Evolutionary conservation across 2,113 vertebrate genomes (phyloP), one percentile per base, ranked within the genome.

Genomic region (Chitala chitala): DNA sequence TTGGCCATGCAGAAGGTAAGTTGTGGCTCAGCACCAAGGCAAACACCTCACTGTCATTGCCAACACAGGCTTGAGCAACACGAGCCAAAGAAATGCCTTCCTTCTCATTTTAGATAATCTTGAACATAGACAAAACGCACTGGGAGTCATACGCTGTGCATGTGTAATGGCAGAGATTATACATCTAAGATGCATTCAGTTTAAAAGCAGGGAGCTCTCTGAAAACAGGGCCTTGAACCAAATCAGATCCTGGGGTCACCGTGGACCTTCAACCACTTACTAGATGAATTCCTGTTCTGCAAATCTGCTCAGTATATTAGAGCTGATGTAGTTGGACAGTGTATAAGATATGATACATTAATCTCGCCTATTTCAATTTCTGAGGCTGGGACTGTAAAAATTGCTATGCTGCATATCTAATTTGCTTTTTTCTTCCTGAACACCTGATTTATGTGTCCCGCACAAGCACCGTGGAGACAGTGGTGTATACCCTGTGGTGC

Each of bases 361-460:
- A 94, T 93, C 90, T 93, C 90, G 88, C 89, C 92, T 92, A 91
- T 94, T 94, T 95, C 92, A 92, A 93, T 94, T 92, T 91, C 89
- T 86, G 89, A 89, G 88, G 87, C 87, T 91, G 85, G 87, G 90
- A 92, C 91, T 94, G 92, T 95, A 96, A 96, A 66, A 97, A 93
- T 92, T 86, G 90, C 88, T 93, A 91, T 89, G 91, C 92, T 93
- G 92, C 93, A 94, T 94, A 94, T 94, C 92, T 95, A 94, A 95
- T 97, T 95, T 92, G 90, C 91, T 86, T 92, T 90, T 90, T 90
- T 80, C 71, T 50, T 69, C 55, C 54, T 92, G 92, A 93, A 91
- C 92, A 92, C 90, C 92, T 95, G 93, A 96, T 96, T 95, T 94
- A 94, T 92, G 91, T 86, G 88, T 92, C 86, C 86, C 88, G 89